These are phyloP conservation scores for Menidia beryllina DNA, from an alignment of 2,113 vertebrate genomes.

Conservation along the genomic window DNA sequence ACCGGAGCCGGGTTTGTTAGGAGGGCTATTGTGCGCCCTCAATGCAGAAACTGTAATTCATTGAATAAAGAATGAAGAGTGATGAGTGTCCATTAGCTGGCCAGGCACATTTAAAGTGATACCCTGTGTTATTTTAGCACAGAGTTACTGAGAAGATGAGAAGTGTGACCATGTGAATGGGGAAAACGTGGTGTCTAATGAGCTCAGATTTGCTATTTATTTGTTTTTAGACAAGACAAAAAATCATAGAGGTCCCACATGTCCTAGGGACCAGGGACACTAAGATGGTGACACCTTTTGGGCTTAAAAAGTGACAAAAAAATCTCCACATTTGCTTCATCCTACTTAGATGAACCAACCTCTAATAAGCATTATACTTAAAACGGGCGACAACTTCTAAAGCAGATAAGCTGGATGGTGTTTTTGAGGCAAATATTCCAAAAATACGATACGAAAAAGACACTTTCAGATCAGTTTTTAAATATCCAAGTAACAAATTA, in stretches of 20 bases:
- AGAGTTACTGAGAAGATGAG: slow-evolving; percentile 69
- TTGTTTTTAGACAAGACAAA: slow-evolving; percentile 21
- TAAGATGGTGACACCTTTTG: too few species aligned
- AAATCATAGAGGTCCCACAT: slow-evolving; percentile 30
- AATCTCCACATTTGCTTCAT: not conserved
- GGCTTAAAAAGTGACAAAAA: too few species aligned
- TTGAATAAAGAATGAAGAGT: slow-evolving; percentile 70
- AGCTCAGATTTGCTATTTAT: slow-evolving; percentile 31
- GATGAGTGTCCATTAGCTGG: slow-evolving; percentile 79
- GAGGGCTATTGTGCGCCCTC: slow-evolving; percentile 71
- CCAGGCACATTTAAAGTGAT: slow-evolving; percentile 71
- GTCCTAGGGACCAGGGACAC: too few species aligned
- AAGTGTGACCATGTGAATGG: slow-evolving; percentile 47
- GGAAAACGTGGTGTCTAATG: slow-evolving; percentile 52
- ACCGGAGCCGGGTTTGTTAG: slow-evolving; percentile 52
- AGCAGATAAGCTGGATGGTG: too few species aligned
- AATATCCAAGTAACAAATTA: too few species aligned
- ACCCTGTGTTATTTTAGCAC: slow-evolving; percentile 61
- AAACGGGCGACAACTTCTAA: too few species aligned
- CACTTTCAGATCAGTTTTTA: too few species aligned
- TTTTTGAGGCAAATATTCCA: not conserved
- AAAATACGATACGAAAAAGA: too few species aligned
- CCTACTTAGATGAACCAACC: too few species aligned
- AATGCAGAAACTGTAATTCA: slow-evolving; percentile 75
- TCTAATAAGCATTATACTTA: too few species aligned